Conservation (phyloP, 2,797 vertebrate genomes). For the Diplodus puntazzo region DNA sequence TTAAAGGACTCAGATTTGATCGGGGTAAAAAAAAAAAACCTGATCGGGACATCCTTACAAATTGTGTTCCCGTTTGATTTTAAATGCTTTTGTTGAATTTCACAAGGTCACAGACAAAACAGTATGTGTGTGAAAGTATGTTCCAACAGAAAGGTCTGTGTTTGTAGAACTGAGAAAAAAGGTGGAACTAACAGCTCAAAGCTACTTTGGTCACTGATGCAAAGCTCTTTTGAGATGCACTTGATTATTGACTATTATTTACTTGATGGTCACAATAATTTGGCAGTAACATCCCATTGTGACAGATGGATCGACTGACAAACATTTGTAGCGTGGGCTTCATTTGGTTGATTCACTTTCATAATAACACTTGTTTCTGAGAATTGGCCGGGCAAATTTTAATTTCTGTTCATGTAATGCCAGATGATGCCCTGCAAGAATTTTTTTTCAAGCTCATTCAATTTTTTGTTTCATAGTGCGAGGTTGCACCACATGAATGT, state of each 20-base stretch:
- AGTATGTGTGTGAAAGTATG: neutral
- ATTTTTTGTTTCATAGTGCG: conserved; percentile 7
- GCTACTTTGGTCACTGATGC: conserved; percentile 17
- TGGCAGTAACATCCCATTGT: conserved; percentile 18
- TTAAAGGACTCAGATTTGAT: no score
- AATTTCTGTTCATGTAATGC: conserved; percentile 19
- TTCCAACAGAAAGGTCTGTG: neutral
- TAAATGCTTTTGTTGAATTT: conserved; percentile 11
- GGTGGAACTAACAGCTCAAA: neutral
- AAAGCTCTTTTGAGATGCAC: conserved; percentile 21
- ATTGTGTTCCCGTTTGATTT: conserved; percentile 3
- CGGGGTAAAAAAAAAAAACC: no score
- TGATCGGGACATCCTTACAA: neutral
- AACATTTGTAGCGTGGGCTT: conserved; percentile 41
- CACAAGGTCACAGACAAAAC: neutral
- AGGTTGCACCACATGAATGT: conserved; percentile 7
- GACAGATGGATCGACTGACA: conserved; percentile 36
- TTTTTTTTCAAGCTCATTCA: conserved; percentile 30
- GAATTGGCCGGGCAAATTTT: conserved; percentile 27
- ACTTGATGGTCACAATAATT: conserved; percentile 27
- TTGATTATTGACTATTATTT: neutral
- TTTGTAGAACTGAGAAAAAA: conserved; percentile 19
- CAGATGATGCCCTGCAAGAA: conserved; percentile 3
- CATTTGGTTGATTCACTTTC: conserved; percentile 24
- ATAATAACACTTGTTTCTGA: conserved; percentile 33